Conservation (phyloP, 2,797 vertebrate genomes). For the Phrynocephalus guinanensis region DNA sequence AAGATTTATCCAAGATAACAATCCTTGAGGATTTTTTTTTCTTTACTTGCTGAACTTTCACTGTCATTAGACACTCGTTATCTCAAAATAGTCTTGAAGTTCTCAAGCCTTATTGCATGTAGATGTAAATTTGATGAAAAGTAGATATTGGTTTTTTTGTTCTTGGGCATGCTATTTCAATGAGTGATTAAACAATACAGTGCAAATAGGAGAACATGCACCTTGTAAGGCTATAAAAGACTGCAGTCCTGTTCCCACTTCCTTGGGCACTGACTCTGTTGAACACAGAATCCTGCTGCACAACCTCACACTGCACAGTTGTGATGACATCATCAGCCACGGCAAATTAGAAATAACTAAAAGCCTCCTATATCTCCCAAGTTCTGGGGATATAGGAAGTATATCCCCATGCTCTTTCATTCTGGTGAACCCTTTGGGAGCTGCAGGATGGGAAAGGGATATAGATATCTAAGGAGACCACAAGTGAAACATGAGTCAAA, state of each 20-base stretch:
- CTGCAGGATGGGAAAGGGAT: no score
- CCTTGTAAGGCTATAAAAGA: background rate
- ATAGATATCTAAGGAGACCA: no score
- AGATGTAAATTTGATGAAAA: no score
- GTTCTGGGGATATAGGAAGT: no score
- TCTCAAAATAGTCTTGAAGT: background rate
- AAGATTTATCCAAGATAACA: constrained; percentile 59
- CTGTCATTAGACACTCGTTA: constrained; percentile 34
- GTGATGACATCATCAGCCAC: no score
- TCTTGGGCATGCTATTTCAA: background rate
- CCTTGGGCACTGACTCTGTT: background rate
- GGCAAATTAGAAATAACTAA: no score
- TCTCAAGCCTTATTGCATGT: background rate
- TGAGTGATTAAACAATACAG: background rate
- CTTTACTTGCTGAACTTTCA: constrained; percentile 51
- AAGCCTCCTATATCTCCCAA: no score
- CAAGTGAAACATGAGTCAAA: no score
- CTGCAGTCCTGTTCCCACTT: background rate
- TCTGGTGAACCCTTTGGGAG: no score
- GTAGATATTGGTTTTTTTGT: background rate
- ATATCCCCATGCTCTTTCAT: no score
- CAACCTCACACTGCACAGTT: no score
- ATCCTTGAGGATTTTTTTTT: constrained; percentile 38
- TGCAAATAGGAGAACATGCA: background rate
- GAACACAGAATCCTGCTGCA: no score